Evolutionary conservation across 2,888 invertebrate species (phyloP).

Genomic region (Lasioglossum vierecki): DNA sequence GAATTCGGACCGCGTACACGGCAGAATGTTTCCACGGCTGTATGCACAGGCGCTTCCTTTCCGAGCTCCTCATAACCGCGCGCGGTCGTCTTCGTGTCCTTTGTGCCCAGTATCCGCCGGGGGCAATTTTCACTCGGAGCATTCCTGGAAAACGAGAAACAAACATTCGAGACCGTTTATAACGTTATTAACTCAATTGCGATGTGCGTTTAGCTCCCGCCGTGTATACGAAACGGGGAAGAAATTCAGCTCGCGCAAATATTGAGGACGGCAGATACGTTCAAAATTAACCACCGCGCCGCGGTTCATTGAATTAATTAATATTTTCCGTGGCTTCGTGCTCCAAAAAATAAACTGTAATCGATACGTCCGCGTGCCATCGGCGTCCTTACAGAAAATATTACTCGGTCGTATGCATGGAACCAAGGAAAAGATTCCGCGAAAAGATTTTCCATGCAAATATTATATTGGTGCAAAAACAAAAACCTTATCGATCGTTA

Average conservation of each 20-base stretch:
- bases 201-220: background rate
- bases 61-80: background rate
- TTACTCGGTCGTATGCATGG: background rate
- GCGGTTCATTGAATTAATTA: constrained; percentile 12
- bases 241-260: constrained; percentile 15
- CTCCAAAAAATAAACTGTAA: background rate
- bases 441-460: background rate
- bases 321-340: background rate
- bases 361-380: background rate
- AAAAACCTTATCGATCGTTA: no score
- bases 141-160: background rate
- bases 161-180: constrained; percentile 6
- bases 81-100: background rate
- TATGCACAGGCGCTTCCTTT: background rate
- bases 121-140: constrained; percentile 14
- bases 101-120: background rate
- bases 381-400: background rate
- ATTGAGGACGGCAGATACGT: background rate
- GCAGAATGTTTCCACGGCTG: background rate
- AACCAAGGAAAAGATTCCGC: background rate
- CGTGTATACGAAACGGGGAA: background rate
- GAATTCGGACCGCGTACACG: constrained; percentile 24
- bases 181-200: constrained; percentile 15
- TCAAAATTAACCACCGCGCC: constrained; percentile 8
- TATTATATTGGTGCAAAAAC: background rate